phyloP scores from a whole-genome alignment of 2,888 invertebrate genomes.

The Lasioglossum marginatum region DNA sequence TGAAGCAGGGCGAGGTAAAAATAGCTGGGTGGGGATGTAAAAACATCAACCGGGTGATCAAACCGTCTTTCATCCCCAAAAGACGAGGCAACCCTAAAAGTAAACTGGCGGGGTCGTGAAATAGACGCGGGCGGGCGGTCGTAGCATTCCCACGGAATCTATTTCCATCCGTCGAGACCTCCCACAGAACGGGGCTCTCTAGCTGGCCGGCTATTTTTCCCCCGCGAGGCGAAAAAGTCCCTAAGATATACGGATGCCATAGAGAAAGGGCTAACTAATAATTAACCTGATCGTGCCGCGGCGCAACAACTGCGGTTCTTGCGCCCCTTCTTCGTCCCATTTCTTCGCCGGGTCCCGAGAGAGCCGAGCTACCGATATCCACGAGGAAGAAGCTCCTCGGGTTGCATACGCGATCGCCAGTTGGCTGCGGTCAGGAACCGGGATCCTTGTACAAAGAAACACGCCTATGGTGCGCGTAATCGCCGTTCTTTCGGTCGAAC shows the following conservation, averaged over 20 bases:
- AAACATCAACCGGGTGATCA: not conserved
- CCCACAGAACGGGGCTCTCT: conserved; percentile 15
- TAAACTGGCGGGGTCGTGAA: not conserved
- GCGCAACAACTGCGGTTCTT: conserved; percentile 30
- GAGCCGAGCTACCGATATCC: conserved; percentile 25
- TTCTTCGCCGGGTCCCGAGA: not conserved
- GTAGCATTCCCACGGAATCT: conserved; percentile 11
- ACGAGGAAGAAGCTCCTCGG: conserved; percentile 10
- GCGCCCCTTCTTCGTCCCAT: conserved; percentile 30
- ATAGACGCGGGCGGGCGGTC: not conserved
- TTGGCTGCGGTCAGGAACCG: not conserved
- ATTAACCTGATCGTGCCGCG: conserved; percentile 45
- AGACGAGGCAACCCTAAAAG: not conserved
- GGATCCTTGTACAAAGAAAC: conserved; percentile 58
- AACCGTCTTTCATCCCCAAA: not conserved
- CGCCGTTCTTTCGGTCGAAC: conserved; percentile 70
- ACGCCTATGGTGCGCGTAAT: conserved; percentile 70
- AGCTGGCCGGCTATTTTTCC: conserved; percentile 22
- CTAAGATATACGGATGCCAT: conserved; percentile 34
- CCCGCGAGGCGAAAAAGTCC: conserved; percentile 32
- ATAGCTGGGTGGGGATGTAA: not conserved
- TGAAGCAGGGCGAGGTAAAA: not conserved
- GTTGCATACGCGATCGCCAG: conserved; percentile 28
- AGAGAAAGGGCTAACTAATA: conserved; percentile 44
- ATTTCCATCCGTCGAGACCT: conserved; percentile 32